Evolutionary conservation across 2,797 vertebrate genomes (phyloP).

Genomic region (Oophaga sylvatica): DNA sequence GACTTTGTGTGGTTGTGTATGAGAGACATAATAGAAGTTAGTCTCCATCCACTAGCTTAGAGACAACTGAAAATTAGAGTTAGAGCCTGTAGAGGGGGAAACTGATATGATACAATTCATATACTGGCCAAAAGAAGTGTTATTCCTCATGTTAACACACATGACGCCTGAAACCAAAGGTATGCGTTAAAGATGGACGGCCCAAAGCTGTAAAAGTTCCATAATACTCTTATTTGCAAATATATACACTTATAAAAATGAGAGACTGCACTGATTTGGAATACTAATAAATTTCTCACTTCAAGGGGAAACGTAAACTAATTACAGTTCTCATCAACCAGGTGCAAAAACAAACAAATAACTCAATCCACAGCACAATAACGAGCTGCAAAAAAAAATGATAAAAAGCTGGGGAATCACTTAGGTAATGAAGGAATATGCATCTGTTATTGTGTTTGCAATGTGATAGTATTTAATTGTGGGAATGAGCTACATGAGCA

Average conservation of each 20-base stretch:
- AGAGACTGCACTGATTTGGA: neutral
- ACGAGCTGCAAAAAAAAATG: slow-evolving; percentile 49
- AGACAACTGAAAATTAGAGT: no score
- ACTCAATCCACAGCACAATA: slow-evolving; percentile 58
- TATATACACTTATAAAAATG: neutral
- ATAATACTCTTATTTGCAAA: neutral
- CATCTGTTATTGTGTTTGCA: slow-evolving; percentile 65
- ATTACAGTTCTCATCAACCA: slow-evolving; percentile 63
- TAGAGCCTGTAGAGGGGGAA: no score
- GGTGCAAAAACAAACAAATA: slow-evolving; percentile 62
- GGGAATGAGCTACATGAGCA: slow-evolving; percentile 62
- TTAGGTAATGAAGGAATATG: slow-evolving; percentile 56
- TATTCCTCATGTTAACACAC: no score
- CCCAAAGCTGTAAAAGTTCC: neutral
- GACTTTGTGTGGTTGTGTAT: no score
- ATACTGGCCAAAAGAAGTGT: no score
- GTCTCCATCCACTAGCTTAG: no score
- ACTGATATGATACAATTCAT: no score
- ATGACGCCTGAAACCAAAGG: no score
- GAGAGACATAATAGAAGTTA: no score
- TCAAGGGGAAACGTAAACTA: slow-evolving; percentile 43
- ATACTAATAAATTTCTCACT: slow-evolving; percentile 8
- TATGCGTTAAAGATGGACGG: neutral
- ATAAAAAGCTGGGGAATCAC: slow-evolving; percentile 56
- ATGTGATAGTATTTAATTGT: slow-evolving; percentile 64